phyloP scores from a whole-genome alignment of 1,140 invertebrate genomes.

The Heliconius melpomene region DNA sequence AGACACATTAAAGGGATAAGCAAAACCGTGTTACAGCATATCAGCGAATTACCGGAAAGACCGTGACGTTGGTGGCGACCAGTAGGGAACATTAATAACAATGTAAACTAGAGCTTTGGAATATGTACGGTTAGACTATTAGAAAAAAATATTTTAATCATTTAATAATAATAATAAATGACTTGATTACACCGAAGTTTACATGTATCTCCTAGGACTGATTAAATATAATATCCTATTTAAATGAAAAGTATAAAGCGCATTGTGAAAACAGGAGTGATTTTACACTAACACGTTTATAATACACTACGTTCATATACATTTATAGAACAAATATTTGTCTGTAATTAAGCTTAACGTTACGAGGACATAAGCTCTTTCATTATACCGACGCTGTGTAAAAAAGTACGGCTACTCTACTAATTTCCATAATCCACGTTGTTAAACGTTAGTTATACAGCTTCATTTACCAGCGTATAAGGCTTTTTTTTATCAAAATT shows the following conservation, averaged over 20 bases:
- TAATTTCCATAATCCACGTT: slow-evolving; percentile 3
- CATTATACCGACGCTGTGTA: not conserved
- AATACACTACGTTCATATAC: too few relatives aligned
- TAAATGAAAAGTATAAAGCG: too few relatives aligned
- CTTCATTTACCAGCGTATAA: not conserved
- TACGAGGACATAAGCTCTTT: not conserved
- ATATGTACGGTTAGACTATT: not conserved
- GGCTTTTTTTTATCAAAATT: not conserved
- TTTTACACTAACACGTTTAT: too few relatives aligned
- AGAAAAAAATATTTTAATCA: not conserved
- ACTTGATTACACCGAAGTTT: too few relatives aligned
- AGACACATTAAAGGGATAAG: slow-evolving; percentile 14
- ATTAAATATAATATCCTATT: too few relatives aligned
- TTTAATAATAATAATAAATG: too few relatives aligned
- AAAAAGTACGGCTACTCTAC: not conserved
- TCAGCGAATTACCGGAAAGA: slow-evolving; percentile 39
- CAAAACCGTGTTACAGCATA: slow-evolving; percentile 23
- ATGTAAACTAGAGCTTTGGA: not conserved
- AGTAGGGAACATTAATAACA: slow-evolving; percentile 19
- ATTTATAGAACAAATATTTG: not conserved
- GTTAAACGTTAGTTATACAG: not conserved
- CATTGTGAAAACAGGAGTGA: too few relatives aligned
- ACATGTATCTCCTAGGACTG: too few relatives aligned
- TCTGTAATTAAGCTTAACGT: not conserved
- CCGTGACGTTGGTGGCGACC: slow-evolving; percentile 40